Evolutionary conservation across 2,113 vertebrate genomes (phyloP).

Genomic region (Numida meleagris): DNA sequence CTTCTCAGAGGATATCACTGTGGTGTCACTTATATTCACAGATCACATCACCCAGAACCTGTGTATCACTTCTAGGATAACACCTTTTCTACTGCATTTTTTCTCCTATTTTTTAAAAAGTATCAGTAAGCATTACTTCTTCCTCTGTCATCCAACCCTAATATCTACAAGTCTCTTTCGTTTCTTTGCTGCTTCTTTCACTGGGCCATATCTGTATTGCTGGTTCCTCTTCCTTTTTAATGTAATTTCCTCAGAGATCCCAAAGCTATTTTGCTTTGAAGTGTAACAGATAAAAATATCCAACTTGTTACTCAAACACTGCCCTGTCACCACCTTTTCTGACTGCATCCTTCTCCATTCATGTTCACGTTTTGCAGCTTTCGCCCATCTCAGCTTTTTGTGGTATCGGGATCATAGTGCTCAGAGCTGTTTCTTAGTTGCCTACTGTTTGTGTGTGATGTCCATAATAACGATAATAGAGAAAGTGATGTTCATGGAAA

Average conservation of each 20-base stretch:
- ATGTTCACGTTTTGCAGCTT: not conserved
- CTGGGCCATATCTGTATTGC: not conserved
- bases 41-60: not conserved
- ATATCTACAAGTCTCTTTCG: not conserved
- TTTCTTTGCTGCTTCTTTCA: not conserved
- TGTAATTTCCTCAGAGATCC: not conserved
- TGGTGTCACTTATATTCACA: not conserved
- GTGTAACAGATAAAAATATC: not conserved
- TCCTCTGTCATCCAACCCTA: not conserved
- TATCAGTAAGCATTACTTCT: not conserved
- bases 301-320: not conserved
- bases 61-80: not conserved
- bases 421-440: not conserved
- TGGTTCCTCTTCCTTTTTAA: not conserved
- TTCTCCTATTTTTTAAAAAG: not conserved
- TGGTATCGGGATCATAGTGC: not conserved
- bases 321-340: not conserved
- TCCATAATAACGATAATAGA: not conserved
- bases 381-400: not conserved
- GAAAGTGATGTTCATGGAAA: not conserved
- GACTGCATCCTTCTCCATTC: not conserved
- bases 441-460: not conserved
- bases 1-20: not conserved
- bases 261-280: not conserved
- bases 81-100: not conserved